Conservation (phyloP, 2,113 vertebrate species). For the Saimiri boliviensis region DNA sequence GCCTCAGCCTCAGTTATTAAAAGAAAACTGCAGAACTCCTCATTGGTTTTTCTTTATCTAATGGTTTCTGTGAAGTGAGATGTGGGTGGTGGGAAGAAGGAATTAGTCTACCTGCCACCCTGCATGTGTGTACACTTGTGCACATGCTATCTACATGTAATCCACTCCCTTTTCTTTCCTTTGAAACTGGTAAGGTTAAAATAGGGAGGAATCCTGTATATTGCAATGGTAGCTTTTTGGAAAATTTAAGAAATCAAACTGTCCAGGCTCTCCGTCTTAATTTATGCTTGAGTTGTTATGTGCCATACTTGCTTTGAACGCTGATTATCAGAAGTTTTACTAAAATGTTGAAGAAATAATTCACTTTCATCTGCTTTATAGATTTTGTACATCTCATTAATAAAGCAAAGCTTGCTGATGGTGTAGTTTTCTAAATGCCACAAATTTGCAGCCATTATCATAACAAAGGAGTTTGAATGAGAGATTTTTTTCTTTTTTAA, state of each 20-base stretch:
- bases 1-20: too few relatives aligned
- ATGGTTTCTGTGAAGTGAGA: conserved; percentile 19
- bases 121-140: too few relatives aligned
- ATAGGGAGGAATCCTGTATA: conserved; percentile 44
- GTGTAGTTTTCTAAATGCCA: neutral
- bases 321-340: conserved; percentile 61
- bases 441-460: too few relatives aligned
- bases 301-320: conserved; percentile 81
- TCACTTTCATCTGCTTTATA: conserved; percentile 42
- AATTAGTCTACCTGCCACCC: neutral
- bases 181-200: conserved; percentile 46
- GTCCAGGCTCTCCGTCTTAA: conserved; percentile 66
- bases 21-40: too few relatives aligned
- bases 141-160: neutral
- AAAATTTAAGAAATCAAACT: conserved; percentile 62
- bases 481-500: conserved; percentile 49
- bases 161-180: conserved; percentile 47
- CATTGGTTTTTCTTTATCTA: too few relatives aligned
- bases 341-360: conserved; percentile 39
- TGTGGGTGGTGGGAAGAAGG: neutral
- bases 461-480: neutral
- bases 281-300: conserved; percentile 65
- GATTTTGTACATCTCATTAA: neutral
- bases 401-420: conserved; percentile 58
- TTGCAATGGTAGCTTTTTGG: conserved; percentile 64